phyloP scores from a whole-genome alignment of 2,113 vertebrate species.

The Otocyon megalotis region DNA sequence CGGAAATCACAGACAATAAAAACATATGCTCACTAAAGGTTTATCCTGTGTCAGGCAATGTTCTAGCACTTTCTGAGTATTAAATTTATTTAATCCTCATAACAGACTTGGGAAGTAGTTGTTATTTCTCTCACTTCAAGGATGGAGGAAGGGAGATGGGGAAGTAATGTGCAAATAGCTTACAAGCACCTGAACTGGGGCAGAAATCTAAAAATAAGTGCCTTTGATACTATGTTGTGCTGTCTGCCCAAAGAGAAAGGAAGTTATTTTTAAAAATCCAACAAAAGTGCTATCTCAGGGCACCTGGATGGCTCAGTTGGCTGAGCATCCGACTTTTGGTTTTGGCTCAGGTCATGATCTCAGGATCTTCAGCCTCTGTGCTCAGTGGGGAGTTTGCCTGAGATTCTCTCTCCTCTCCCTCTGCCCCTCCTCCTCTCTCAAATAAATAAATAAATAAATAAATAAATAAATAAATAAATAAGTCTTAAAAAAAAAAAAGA shows the following conservation, averaged over 20 bases:
- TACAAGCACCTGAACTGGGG: too few relatives aligned
- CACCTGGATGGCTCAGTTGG: too few relatives aligned
- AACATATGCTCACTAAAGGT: fast-evolving
- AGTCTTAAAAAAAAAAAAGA: not conserved
- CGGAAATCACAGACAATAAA: not conserved
- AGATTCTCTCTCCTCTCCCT: too few relatives aligned
- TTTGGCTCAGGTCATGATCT: too few relatives aligned
- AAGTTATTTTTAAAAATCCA: not conserved
- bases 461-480: too few relatives aligned
- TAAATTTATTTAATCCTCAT: not conserved
- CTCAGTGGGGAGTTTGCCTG: too few relatives aligned
- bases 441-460: too few relatives aligned
- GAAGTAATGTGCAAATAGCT: not conserved
- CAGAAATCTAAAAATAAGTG: not conserved
- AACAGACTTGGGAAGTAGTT: not conserved
- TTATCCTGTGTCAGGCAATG: not conserved
- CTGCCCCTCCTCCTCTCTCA: too few relatives aligned
- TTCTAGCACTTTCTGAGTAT: not conserved
- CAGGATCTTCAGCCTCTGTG: too few relatives aligned
- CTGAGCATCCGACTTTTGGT: too few relatives aligned
- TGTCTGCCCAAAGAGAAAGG: not conserved
- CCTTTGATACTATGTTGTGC: not conserved
- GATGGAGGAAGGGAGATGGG: not conserved
- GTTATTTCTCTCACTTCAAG: not conserved
- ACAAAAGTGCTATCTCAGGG: not conserved